Conservation (phyloP, 1,140 invertebrate species). For the Phocides pigmalion region DNA sequence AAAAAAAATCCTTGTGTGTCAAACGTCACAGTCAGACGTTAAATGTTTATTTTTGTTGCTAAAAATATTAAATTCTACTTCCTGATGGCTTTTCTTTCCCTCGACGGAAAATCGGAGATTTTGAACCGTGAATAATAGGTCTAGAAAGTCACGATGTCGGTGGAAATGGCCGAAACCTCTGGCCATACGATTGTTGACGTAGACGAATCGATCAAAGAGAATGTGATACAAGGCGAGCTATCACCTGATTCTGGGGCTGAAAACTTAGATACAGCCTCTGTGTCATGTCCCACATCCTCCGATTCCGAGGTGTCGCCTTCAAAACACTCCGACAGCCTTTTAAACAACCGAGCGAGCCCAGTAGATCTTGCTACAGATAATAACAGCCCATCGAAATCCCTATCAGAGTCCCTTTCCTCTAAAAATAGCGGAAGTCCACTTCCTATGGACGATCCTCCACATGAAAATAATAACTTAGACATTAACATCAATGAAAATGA, state of each 20-base stretch:
- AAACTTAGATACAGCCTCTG: conserved; percentile 46
- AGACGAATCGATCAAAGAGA: conserved; percentile 52
- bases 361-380: background rate
- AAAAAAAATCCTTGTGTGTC: background rate
- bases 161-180: conserved; percentile 37
- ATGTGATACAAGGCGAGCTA: conserved; percentile 47
- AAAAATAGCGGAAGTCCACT: background rate
- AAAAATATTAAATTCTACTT: conserved; percentile 46
- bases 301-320: conserved; percentile 50
- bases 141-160: conserved; percentile 54
- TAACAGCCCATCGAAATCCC: conserved; percentile 3
- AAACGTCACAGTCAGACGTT: conserved; percentile 41
- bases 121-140: conserved; percentile 40
- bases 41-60: conserved; percentile 66
- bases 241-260: conserved; percentile 64
- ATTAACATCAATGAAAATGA: background rate
- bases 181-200: conserved; percentile 60
- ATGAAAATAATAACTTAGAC: background rate
- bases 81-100: conserved; percentile 52
- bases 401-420: conserved; percentile 2
- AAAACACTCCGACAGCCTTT: conserved; percentile 36
- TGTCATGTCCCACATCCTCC: conserved; percentile 41
- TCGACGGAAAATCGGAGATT: conserved; percentile 36
- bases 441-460: background rate
- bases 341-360: conserved; percentile 16